Percentiles rank a stretch among this genome's conserved stretches.
phyloP scores from a whole-genome alignment of 2,113 vertebrate species.

The Peromyscus maniculatus region DNA sequence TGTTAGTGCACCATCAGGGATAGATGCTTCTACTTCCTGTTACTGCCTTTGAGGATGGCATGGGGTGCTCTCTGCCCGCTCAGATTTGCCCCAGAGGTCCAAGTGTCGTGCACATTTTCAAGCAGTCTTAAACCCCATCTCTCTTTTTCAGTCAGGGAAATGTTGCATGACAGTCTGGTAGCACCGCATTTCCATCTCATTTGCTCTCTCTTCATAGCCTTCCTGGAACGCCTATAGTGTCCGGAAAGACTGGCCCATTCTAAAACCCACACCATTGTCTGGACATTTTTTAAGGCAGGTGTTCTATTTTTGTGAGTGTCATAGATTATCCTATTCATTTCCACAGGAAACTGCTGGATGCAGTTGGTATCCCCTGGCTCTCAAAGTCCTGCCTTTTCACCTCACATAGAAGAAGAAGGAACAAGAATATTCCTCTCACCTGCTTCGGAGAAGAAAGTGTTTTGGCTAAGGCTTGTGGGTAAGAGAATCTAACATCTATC shows the following conservation, averaged over 20 bases:
- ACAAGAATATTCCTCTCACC: neutral
- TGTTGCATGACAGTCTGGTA: neutral
- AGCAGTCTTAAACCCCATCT: neutral
- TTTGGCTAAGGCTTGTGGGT: neutral
- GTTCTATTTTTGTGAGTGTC: conserved; percentile 24
- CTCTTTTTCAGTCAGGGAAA: neutral
- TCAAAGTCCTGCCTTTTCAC: neutral
- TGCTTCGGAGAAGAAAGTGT: conserved; percentile 12
- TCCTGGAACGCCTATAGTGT: neutral
- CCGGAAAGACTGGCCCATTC: neutral
- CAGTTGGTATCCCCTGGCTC: conserved; percentile 23
- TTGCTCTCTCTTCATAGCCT: neutral
- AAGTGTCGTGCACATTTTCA: neutral
- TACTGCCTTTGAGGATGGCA: neutral
- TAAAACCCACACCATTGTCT: neutral
- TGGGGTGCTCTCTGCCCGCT: neutral
- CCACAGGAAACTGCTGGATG: conserved; percentile 13
- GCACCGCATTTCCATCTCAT: neutral
- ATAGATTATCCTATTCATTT: conserved; percentile 33
- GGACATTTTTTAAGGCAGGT: neutral
- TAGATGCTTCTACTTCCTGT: neutral
- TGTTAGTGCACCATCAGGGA: neutral
- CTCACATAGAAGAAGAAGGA: neutral
- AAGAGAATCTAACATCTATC: neutral
- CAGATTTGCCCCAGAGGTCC: neutral